A percentile compares a stretch with the other conserved stretches of the same genome.
phyloP scores from a whole-genome alignment of 2,888 invertebrate species.

The Amorpha juglandis region DNA sequence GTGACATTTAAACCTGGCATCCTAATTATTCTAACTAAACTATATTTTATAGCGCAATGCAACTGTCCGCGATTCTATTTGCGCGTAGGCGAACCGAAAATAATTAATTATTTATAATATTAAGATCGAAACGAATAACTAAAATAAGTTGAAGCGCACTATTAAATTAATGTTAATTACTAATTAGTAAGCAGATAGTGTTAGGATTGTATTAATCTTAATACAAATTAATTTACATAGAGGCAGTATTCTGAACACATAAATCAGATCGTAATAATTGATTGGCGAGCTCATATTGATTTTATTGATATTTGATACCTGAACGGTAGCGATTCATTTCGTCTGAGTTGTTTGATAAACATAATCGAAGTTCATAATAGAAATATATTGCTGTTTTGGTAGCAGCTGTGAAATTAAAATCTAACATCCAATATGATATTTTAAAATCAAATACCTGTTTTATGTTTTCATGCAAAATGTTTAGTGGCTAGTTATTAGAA shows the following conservation, averaged over 20 bases:
- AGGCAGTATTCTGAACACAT: neutral
- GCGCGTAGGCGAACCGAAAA: slow-evolving; percentile 51
- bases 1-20: slow-evolving; percentile 60
- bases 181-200: slow-evolving; percentile 43
- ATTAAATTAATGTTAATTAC: slow-evolving; percentile 46
- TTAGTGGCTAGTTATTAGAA: too few species aligned
- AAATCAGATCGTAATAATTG: slow-evolving; percentile 19
- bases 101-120: slow-evolving; percentile 31
- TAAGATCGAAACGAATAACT: slow-evolving; percentile 47
- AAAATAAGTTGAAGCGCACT: slow-evolving; percentile 38
- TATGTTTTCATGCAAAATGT: neutral
- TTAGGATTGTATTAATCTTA: slow-evolving; percentile 1
- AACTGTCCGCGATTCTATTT: slow-evolving; percentile 48
- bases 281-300: slow-evolving; percentile 10
- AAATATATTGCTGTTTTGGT: neutral
- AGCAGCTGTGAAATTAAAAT: slow-evolving; percentile 2
- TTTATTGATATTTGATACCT: slow-evolving; percentile 21
- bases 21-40: slow-evolving; percentile 59
- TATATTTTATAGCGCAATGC: slow-evolving; percentile 54
- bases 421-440: neutral
- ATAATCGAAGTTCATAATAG: neutral
- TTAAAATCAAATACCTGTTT: neutral
- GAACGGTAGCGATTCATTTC: slow-evolving; percentile 11
- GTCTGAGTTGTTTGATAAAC: slow-evolving; percentile 13
- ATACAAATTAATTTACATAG: slow-evolving; percentile 19